These are phyloP conservation scores for Drosophila mulleri DNA, from an alignment of 2,888 invertebrate genomes.

Conservation along the genomic window DNA sequence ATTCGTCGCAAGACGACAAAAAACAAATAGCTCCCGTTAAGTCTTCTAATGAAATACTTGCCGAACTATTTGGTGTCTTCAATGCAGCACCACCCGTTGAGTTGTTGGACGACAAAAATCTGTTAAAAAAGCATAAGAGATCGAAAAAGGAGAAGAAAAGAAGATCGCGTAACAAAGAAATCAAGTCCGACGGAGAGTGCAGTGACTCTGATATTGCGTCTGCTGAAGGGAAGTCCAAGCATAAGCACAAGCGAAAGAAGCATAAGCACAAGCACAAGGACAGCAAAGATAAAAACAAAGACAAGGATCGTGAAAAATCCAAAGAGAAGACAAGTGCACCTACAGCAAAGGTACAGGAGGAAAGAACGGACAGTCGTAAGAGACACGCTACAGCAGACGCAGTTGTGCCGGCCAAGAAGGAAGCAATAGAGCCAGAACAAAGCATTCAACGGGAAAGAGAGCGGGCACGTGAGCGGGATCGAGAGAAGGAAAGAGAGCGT, in stretches of 20 bases:
- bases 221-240: slow-evolving; percentile 68
- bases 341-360: slow-evolving; percentile 37
- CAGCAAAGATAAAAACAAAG: slow-evolving; percentile 57
- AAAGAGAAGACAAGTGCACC: slow-evolving; percentile 38
- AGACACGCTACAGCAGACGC: slow-evolving; percentile 12
- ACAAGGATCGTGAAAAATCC: slow-evolving; percentile 67
- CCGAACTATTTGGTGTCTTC: slow-evolving; percentile 90
- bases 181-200: slow-evolving; percentile 65
- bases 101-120: slow-evolving; percentile 85
- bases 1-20: slow-evolving; percentile 73
- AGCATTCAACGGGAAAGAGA: slow-evolving; percentile 29
- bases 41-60: slow-evolving; percentile 89
- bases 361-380: slow-evolving; percentile 33
- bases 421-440: slow-evolving; percentile 17
- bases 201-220: slow-evolving; percentile 47
- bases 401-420: slow-evolving; percentile 26
- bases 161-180: slow-evolving; percentile 50
- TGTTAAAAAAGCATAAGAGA: slow-evolving; percentile 83
- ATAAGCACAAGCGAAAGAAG: slow-evolving; percentile 73
- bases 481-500: slow-evolving; percentile 24
- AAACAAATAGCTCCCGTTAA: slow-evolving; percentile 83
- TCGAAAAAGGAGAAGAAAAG: slow-evolving; percentile 84
- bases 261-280: slow-evolving; percentile 73
- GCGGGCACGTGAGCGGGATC: slow-evolving; percentile 18
- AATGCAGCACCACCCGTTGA: slow-evolving; percentile 89